Evolutionary conservation across 2,113 vertebrate species (phyloP).

Genomic region (Pica pica): DNA sequence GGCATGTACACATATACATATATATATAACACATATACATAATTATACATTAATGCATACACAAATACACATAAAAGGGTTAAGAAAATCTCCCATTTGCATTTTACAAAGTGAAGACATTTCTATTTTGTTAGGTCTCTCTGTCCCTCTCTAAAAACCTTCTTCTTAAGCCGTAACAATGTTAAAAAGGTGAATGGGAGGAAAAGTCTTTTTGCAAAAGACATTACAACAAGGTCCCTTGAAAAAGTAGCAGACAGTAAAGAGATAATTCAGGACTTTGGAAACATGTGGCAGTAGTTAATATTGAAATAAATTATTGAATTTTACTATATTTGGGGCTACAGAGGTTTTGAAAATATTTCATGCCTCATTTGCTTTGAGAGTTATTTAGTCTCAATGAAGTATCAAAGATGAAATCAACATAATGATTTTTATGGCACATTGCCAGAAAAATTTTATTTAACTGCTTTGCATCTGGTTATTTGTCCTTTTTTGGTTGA

Average conservation of each 20-base stretch:
- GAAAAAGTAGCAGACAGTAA: not conserved
- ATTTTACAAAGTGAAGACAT: not conserved
- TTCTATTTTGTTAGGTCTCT: not conserved
- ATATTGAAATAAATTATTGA: not conserved
- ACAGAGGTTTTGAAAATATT: constrained; percentile 23
- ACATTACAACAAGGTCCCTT: not conserved
- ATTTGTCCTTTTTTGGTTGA: not conserved
- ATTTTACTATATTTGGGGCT: not conserved
- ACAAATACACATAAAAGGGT: not conserved
- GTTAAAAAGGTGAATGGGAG: not conserved
- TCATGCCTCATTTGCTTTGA: not conserved
- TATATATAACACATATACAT: no score
- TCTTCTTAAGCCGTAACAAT: not conserved
- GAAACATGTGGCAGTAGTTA: not conserved
- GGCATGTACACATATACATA: not conserved
- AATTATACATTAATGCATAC: not conserved
- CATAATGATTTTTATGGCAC: not conserved
- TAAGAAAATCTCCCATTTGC: not conserved
- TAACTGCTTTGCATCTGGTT: not conserved
- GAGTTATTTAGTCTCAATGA: not conserved
- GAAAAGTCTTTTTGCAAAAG: not conserved
- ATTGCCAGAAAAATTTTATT: constrained; percentile 7
- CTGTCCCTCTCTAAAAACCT: not conserved
- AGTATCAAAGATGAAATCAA: not conserved
- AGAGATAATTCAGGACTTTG: not conserved